Base-by-base conservation (phyloP, 2,113 vertebrate species). In the Chrysochloris asiatica region DNA sequence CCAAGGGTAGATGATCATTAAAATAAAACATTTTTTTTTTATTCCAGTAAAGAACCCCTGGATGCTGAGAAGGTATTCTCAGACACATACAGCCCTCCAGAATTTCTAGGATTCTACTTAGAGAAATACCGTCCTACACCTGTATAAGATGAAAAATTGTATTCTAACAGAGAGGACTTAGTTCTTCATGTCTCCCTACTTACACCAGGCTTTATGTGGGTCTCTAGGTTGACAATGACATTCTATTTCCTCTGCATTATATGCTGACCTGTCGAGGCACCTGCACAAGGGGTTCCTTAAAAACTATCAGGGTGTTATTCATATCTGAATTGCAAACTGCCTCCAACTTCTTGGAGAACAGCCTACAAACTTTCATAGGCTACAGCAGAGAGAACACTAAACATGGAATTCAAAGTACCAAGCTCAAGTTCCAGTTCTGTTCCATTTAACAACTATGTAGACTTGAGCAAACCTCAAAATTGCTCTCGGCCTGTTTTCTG, bases 31-130 rank as follows among this genome's bases (percentile, higher is more conserved):
- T 41, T 78, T 61, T 83, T 33, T 28, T 69, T 26, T 41, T 43
- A 81, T 86, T 72, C 65, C 63, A 86, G 12, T 36, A 50, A 92
- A 73, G 52, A 76, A 87, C 30, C 85, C 28, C 36, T 85, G 45
- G 30, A 50, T 28, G 75, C 45, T 88, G 14, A 78, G 63, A 69
- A 76, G 36, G 45, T 14, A 88, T 1, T 88, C 41, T 75, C 12
- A 38, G n/a, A 38, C 1, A 24, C 17, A 69, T 3, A 63, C 30
- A 67, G 73, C n/a, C 7, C 30, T 76, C 24, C 59, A 76, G 7
- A 6, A 59, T 45, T 38, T n/a, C n/a, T 67, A 21, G 30, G 19
- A 81, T 65, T 65, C 36, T 26, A 76, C 12, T 41, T 59, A 92
- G 13, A 56, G 33, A 71, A 48, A 83, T n/a, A 77, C 26, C 59